Evolutionary conservation across 1,140 invertebrate genomes (phyloP), one percentile per base, ranked within the genome.

Genomic region (Lucilia cuprina): DNA sequence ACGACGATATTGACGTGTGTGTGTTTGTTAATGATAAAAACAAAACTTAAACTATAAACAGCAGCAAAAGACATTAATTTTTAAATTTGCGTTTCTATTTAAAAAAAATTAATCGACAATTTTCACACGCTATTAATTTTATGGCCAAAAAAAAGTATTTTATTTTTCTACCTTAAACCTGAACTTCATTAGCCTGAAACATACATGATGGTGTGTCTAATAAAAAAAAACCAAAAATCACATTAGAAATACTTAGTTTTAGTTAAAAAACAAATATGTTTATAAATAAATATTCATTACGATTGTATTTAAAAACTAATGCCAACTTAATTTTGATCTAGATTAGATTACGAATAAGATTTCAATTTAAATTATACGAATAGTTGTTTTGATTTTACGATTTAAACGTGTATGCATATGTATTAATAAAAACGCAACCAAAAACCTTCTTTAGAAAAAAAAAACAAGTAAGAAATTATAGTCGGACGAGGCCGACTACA

Each of bases 111-210:
- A 21, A 70, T 17, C 60, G 60, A 19, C 60, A 70, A 21, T 70
- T 70, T 70, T 70, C 60, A 70, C 60, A 70, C 60, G 60, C 60
- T 21, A 70, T 70, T 70, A 70, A 70, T 70, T 70, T 70, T 70
- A 70, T 70, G 17, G 7, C 65, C 19, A 21, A 70, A 70, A 70
- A 70, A 30, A 30, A 30, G 9, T 70, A 70, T 5, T 70, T 70
- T 7, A 17, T 21, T 21, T 19, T 70, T 70, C 21, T 21, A 70
- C 55, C 65, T 70, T 70, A 70, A 70, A 70, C 65, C 19, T 70
- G 65, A 19, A 70, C 65, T 25, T 70, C 5, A 70, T 70, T 55
- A 55, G 8, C 8, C 50, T 14, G 50, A n/a, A 30, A 30, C 25
- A 30, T 30, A 30, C 25, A 8, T 55, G 50, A 41, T 41, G 41